Conservation (phyloP, 2,113 vertebrate species). For the Leptobrachium ailaonicum region DNA sequence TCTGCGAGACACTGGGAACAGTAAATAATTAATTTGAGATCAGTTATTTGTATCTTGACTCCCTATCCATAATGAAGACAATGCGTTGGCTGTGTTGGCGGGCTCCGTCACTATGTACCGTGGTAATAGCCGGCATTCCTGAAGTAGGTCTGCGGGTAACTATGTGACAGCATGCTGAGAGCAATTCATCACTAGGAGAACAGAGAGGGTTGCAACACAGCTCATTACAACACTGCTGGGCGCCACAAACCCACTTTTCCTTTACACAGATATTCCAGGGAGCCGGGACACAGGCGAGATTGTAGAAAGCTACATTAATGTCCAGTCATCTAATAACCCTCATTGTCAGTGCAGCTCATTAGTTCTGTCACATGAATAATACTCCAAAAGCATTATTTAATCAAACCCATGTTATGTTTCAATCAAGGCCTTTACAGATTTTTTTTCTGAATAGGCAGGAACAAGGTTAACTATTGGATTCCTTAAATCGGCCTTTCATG, state of each 20-base stretch:
- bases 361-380: not conserved
- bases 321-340: not conserved
- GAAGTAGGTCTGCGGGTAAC: slow-evolving; percentile 27
- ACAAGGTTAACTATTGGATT: no score
- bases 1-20: not conserved
- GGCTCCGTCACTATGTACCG: slow-evolving; percentile 22
- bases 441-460: no score
- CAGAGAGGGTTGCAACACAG: slow-evolving; percentile 25
- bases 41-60: slow-evolving; percentile 5
- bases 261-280: not conserved
- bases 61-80: slow-evolving; percentile 17
- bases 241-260: slow-evolving; percentile 17
- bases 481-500: no score
- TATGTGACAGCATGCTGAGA: slow-evolving; percentile 40
- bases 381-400: not conserved
- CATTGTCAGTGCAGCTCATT: slow-evolving; percentile 1
- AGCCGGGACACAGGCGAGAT: not conserved
- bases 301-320: not conserved
- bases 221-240: slow-evolving; percentile 36
- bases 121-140: slow-evolving; percentile 42
- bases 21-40: slow-evolving; percentile 21
- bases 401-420: no score
- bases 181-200: slow-evolving; percentile 44
- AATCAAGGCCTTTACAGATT: no score
- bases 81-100: slow-evolving; percentile 7